A percentile compares a stretch with the other conserved stretches of the same genome.
These are phyloP conservation scores for Marcusenius ussheri DNA, from an alignment of 2,113 vertebrate genomes.

Conservation along the genomic window DNA sequence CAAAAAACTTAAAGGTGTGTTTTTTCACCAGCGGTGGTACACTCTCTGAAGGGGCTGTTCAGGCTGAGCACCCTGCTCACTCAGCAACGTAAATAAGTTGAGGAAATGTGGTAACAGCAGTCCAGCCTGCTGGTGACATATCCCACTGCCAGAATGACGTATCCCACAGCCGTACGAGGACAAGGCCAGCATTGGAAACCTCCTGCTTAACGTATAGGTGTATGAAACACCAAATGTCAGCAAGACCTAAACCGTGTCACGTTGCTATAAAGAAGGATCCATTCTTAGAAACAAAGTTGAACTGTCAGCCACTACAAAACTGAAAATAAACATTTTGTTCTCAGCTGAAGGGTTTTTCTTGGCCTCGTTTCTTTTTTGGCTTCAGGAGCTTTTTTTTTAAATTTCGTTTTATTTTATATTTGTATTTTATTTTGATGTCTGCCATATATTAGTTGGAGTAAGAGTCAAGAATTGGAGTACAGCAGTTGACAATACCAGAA, in stretches of 20 bases:
- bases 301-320: conserved; percentile 3
- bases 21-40: not conserved
- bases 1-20: not conserved
- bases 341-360: conserved; percentile 6
- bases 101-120: not conserved
- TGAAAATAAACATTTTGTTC: conserved; percentile 18
- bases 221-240: not conserved
- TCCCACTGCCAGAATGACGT: not conserved
- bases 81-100: not conserved
- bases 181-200: not conserved
- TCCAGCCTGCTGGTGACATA: not conserved
- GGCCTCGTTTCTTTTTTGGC: not conserved
- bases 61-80: not conserved
- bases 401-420: not conserved
- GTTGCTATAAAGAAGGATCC: not conserved
- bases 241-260: not conserved
- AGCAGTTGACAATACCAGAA: not conserved
- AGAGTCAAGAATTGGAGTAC: not conserved
- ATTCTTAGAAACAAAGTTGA: not conserved
- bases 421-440: not conserved
- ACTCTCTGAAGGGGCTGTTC: not conserved
- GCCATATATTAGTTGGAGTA: not conserved
- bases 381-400: not conserved
- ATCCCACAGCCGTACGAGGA: not conserved
- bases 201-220: not conserved